A percentile compares a stretch with the other conserved stretches of the same genome.
These are phyloP conservation scores for Sclerodermus sp. DNA, from an alignment of 2,888 invertebrate genomes.

Conservation along the genomic window DNA sequence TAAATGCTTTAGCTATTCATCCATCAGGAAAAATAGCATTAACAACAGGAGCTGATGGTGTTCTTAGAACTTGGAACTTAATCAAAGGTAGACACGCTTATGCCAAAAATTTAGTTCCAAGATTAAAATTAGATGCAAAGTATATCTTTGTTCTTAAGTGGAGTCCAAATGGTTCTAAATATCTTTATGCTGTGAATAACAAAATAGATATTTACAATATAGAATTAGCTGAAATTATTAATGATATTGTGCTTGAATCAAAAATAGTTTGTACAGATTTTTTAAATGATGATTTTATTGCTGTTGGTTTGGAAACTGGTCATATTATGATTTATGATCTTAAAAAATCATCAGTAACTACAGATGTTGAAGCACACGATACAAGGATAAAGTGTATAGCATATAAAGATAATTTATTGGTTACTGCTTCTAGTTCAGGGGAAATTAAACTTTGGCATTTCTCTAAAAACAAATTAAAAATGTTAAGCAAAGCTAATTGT, in stretches of 20 bases:
- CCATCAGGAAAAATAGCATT: slow-evolving; percentile 87
- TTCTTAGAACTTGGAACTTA: slow-evolving; percentile 90
- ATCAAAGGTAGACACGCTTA: slow-evolving; percentile 89
- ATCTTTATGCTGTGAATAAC: slow-evolving; percentile 73
- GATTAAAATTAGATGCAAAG: slow-evolving; percentile 46
- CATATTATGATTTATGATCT: slow-evolving; percentile 65
- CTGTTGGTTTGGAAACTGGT: slow-evolving; percentile 77
- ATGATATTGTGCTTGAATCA: slow-evolving; percentile 67
- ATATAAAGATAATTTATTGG: slow-evolving; percentile 63
- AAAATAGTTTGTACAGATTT: slow-evolving; percentile 75
- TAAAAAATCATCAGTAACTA: slow-evolving; percentile 51
- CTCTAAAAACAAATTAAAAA: slow-evolving; percentile 50
- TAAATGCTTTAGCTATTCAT: slow-evolving; percentile 80
- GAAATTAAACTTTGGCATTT: slow-evolving; percentile 74
- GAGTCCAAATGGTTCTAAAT: slow-evolving; percentile 77
- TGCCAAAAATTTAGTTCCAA: slow-evolving; percentile 75
- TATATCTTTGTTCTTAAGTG: slow-evolving; percentile 60
- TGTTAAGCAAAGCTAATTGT: slow-evolving; percentile 59
- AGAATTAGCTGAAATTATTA: slow-evolving; percentile 73
- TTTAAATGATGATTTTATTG: slow-evolving; percentile 65
- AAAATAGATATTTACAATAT: slow-evolving; percentile 80
- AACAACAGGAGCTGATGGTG: slow-evolving; percentile 81
- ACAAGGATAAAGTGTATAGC: slow-evolving; percentile 71
- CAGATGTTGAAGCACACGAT: slow-evolving; percentile 63
- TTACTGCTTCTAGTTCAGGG: slow-evolving; percentile 78